Percentiles rank a stretch among this genome's conserved stretches.
phyloP scores from a whole-genome alignment of 64 coral and sea anemone genomes.

The Porites lutea region DNA sequence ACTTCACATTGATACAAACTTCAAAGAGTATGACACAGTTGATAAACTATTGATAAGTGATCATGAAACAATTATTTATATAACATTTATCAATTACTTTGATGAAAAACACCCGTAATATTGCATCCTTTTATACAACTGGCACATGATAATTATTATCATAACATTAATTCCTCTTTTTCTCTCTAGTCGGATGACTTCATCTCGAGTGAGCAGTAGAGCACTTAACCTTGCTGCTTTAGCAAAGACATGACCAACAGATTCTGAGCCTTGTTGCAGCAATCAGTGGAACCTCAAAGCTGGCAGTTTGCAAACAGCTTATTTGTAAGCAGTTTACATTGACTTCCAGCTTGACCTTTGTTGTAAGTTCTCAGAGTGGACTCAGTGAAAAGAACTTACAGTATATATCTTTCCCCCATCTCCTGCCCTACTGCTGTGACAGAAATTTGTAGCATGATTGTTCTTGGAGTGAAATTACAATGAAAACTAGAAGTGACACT shows the following conservation, averaged over 20 bases:
- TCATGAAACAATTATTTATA: too few relatives aligned
- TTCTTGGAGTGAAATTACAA: too few relatives aligned
- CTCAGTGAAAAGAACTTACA: background rate
- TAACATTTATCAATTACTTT: too few relatives aligned
- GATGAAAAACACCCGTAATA: too few relatives aligned
- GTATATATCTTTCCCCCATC: background rate
- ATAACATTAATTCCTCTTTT: background rate
- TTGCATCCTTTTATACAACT: background rate
- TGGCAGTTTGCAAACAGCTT: background rate
- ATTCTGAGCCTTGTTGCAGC: background rate
- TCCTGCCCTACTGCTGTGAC: too few relatives aligned
- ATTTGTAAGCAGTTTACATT: background rate
- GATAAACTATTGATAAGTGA: too few relatives aligned
- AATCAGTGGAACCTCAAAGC: background rate
- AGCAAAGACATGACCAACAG: constrained; percentile 62
- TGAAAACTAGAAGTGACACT: too few relatives aligned
- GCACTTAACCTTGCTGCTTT: constrained; percentile 78
- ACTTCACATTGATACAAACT: too few relatives aligned
- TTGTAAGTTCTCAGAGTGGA: background rate
- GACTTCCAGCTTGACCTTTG: background rate
- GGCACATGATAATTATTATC: background rate
- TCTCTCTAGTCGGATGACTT: constrained; percentile 56
- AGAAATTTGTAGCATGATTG: too few relatives aligned
- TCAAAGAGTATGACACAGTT: too few relatives aligned
- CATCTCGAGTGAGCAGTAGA: constrained; percentile 64